Evolutionary conservation across 2,113 vertebrate genomes (phyloP), one percentile per base, ranked within the genome.

Genomic region (Osmerus mordax): DNA sequence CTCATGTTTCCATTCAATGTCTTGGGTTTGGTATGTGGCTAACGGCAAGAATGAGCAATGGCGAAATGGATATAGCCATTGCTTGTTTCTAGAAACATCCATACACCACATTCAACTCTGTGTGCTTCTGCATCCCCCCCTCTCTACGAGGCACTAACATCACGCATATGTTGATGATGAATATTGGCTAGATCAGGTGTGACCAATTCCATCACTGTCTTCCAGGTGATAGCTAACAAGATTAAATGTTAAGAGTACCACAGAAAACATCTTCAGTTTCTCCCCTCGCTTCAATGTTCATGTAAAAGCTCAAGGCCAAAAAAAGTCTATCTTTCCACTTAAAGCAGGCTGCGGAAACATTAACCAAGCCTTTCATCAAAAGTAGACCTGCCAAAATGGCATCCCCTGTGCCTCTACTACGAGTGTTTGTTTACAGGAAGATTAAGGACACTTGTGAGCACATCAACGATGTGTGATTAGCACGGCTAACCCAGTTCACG

Each of bases 401-500:
- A 70, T 64, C 75, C 79, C 76, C 79, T 78, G 77, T 77, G 78
- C 78, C 71, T 79, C 81, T 74, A 71, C 68, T 67, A 74, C 59
- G 78, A 73, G 83, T 81, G 81, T 83, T 87, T 87, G 84, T 88
- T 86, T 84, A 86, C 73, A 81, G 67, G 71, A 65, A 86, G 79
- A 85, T 88, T 86, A 85, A 86, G 78, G 71, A 80, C 74, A 73
- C 71, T 74, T 41, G 75, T 25, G 69, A 71, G 76, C 82, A 84
- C 78, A 78, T 78, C 66, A 88, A 86, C 76, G 82, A 80, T 86
- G 85, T 87, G 82, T 85, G 86, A 90, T 89, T 84, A 91, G 90
- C 87, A 83, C 79, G 84, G 81, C 80, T 82, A 80, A 84, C 87
- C 83, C 86, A 65, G 77, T 68, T 83, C 86, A 82, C 69, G 52